A percentile compares a stretch with the other conserved stretches of the same genome.
These are phyloP conservation scores for Cyphotilapia sp. DNA, from an alignment of 2,113 vertebrate species.

Conservation along the genomic window DNA sequence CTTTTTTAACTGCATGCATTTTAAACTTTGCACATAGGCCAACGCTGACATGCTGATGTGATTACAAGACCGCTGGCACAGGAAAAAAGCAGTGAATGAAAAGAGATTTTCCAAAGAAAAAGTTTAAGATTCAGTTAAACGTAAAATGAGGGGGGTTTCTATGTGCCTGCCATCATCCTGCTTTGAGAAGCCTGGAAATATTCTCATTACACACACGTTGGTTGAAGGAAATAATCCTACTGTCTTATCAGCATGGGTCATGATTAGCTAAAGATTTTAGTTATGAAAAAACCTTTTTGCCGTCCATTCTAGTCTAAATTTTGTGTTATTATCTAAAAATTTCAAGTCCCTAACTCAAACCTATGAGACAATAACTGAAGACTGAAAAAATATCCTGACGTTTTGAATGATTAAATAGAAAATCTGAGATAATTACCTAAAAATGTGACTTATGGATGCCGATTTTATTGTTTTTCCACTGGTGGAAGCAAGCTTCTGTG, in stretches of 20 bases:
- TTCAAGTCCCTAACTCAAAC: not conserved
- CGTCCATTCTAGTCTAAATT: not conserved
- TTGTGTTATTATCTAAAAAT: not conserved
- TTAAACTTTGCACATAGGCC: not conserved
- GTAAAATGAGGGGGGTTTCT: not conserved
- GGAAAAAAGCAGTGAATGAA: not conserved
- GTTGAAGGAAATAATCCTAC: not conserved
- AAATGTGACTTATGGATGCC: not conserved
- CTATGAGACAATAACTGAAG: not conserved
- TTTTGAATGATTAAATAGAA: not conserved
- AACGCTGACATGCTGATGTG: not conserved
- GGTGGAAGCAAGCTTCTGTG: not conserved
- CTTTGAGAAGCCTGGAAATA: not conserved
- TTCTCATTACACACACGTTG: not conserved
- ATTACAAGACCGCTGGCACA: slow-evolving; percentile 20
- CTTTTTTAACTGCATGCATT: not conserved
- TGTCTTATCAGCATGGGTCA: not conserved
- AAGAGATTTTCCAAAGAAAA: slow-evolving; percentile 28
- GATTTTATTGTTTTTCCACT: not conserved
- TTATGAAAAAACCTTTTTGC: not conserved
- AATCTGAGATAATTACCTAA: not conserved
- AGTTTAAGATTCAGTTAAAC: not conserved
- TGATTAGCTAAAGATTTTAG: not conserved
- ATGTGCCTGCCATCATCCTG: not conserved
- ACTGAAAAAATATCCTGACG: not conserved